Evolutionary conservation across 1,140 invertebrate species (phyloP).

Genomic region (Saccostrea cuccullata): DNA sequence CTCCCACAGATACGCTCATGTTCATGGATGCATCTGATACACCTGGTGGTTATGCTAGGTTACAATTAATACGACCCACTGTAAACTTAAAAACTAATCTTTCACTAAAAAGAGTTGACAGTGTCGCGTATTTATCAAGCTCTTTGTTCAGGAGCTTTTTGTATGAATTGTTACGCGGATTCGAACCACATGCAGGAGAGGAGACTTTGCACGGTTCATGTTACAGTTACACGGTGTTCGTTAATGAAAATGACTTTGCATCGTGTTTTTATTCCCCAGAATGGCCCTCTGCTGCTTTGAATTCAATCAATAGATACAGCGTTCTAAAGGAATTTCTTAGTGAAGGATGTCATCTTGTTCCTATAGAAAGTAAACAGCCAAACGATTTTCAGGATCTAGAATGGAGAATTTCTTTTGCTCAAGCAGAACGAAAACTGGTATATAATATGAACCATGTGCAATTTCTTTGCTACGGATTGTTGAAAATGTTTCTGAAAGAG

Average conservation of each 20-base stretch:
- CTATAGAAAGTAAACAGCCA: background rate
- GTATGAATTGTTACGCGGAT: too few species aligned
- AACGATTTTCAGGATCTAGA: background rate
- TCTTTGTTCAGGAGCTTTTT: background rate
- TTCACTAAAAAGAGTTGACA: background rate
- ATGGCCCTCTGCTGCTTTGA: background rate
- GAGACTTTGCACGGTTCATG: background rate
- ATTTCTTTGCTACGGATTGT: constrained; percentile 27
- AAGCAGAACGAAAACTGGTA: constrained; percentile 25
- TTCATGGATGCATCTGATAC: background rate
- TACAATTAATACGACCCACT: background rate
- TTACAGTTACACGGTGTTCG: background rate
- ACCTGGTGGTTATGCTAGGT: background rate
- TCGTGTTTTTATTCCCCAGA: background rate
- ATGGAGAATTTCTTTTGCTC: constrained; percentile 45
- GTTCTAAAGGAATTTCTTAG: background rate
- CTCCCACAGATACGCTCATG: background rate
- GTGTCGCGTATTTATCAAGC: background rate
- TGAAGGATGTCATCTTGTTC: constrained; percentile 36
- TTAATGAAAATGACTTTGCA: background rate
- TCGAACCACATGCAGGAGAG: background rate
- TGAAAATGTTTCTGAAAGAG: constrained; percentile 41
- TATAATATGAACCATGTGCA: constrained; percentile 39
- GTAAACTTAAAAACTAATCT: background rate
- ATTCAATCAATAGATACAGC: background rate